Conservation (phyloP, 2,888 invertebrate genomes). For the Apodemia mormo region DNA sequence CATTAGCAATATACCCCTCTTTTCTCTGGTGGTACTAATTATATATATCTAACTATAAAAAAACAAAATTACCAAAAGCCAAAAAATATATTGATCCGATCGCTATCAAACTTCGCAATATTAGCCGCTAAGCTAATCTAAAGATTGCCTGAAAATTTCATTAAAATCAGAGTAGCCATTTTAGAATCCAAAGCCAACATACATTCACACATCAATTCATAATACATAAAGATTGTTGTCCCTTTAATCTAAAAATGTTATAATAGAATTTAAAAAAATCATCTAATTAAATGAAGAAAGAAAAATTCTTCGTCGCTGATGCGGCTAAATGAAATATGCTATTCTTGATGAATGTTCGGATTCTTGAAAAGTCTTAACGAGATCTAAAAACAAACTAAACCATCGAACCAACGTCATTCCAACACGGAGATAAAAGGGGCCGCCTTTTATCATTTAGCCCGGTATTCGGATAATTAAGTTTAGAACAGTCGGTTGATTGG, state of each 20-base stretch:
- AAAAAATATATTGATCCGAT: too few relatives aligned
- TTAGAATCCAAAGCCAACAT: too few relatives aligned
- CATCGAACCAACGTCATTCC: constrained; percentile 48
- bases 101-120: too few relatives aligned
- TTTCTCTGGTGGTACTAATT: too few relatives aligned
- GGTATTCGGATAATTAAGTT: constrained; percentile 67
- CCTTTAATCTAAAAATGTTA: background rate
- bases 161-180: too few relatives aligned
- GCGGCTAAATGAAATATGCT: constrained; percentile 62
- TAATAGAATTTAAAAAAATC: background rate
- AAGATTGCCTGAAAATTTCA: too few relatives aligned
- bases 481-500: constrained; percentile 45
- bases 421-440: constrained; percentile 53
- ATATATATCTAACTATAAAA: too few relatives aligned
- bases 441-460: constrained; percentile 59
- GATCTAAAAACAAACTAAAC: constrained; percentile 67
- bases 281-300: constrained; percentile 26
- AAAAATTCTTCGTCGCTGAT: constrained; percentile 61
- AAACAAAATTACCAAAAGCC: too few relatives aligned
- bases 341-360: constrained; percentile 63
- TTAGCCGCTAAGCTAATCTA: too few relatives aligned
- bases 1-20: too few relatives aligned
- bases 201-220: too few relatives aligned
- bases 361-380: constrained; percentile 58
- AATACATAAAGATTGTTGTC: too few relatives aligned